These are phyloP conservation scores for Nycticryphes semicollaris DNA, from an alignment of 2,113 vertebrate species.

Conservation along the genomic window DNA sequence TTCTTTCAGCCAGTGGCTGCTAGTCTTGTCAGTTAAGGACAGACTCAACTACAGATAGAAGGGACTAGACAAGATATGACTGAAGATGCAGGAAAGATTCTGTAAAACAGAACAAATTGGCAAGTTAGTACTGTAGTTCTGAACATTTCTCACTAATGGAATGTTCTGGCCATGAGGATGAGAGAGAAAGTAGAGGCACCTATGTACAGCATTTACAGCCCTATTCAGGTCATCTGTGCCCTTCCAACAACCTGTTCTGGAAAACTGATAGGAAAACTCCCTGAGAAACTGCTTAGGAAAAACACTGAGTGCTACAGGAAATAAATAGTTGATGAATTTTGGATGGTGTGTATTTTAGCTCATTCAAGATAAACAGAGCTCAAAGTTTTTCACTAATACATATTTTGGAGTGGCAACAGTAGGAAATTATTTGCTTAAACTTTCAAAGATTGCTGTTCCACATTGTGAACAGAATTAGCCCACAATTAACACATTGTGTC, in stretches of 20 bases:
- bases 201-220: neutral
- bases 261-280: neutral
- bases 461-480: neutral
- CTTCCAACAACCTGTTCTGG: neutral
- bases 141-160: neutral
- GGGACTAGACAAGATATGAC: neutral
- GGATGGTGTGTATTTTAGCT: neutral
- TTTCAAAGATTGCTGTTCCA: neutral
- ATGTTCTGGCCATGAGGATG: neutral
- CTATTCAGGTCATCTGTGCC: neutral
- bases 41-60: neutral
- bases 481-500: neutral
- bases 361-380: neutral
- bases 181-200: neutral
- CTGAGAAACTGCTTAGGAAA: neutral
- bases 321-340: neutral
- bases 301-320: neutral
- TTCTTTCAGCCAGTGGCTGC: neutral
- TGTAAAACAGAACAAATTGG: neutral
- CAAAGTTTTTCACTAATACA: neutral
- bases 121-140: neutral
- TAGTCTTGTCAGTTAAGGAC: neutral
- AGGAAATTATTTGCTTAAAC: neutral
- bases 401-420: neutral
- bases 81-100: neutral